These are phyloP conservation scores for Python bivittatus DNA, from an alignment of 2,113 vertebrate genomes.

Conservation along the genomic window DNA sequence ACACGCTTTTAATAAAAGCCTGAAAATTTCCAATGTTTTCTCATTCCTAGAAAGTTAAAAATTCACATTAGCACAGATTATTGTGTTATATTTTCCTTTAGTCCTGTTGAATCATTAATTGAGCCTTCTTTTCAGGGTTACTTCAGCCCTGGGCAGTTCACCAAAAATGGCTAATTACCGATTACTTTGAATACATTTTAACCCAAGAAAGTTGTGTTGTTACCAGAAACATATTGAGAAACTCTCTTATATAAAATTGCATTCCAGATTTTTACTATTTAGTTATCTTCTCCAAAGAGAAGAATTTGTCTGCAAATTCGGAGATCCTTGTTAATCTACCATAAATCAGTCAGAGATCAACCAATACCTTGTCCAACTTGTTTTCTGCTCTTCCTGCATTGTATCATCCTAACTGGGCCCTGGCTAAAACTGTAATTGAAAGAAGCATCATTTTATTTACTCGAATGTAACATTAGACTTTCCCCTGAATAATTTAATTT, in stretches of 20 bases:
- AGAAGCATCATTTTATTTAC: neutral
- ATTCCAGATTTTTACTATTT: neutral
- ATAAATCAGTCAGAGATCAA: neutral
- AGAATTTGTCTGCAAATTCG: neutral
- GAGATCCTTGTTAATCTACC: neutral
- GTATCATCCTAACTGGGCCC: neutral
- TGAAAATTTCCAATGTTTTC: neutral
- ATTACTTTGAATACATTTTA: neutral
- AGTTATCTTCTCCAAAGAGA: neutral
- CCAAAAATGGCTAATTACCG: neutral
- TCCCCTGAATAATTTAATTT: neutral
- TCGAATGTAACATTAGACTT: neutral
- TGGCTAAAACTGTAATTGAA: neutral
- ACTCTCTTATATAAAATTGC: neutral
- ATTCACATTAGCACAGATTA: neutral
- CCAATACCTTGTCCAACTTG: neutral
- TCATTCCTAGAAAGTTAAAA: neutral
- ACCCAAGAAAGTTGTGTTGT: neutral
- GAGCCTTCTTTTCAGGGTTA: neutral
- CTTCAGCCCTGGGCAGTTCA: neutral
- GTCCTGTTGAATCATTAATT: neutral
- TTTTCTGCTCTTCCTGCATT: neutral
- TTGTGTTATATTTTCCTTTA: neutral
- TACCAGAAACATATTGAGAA: neutral
- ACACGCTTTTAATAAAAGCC: neutral